Evolutionary conservation across 64 coral and sea anemone species (phyloP).

Genomic region (Montipora foliosa): DNA sequence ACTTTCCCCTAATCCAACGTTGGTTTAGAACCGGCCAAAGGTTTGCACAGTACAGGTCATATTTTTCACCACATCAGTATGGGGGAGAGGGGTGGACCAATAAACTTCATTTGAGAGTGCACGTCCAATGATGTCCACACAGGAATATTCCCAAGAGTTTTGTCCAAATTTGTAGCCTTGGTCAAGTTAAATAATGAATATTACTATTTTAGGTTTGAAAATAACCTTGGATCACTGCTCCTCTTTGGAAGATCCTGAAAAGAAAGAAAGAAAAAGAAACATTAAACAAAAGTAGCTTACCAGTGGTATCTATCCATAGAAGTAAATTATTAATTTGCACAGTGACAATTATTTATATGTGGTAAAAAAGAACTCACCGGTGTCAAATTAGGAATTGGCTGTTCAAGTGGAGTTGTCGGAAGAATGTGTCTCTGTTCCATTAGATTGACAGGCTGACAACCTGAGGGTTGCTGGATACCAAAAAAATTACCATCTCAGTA

Average conservation of each 20-base stretch:
- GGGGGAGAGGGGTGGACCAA: no score
- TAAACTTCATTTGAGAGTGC: background rate
- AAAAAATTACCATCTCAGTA: no score
- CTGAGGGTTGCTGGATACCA: slow-evolving; percentile 52
- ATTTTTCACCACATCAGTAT: background rate
- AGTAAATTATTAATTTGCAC: no score
- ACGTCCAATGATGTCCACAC: no score
- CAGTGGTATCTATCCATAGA: no score
- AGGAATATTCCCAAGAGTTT: background rate
- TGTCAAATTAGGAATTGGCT: slow-evolving; percentile 63
- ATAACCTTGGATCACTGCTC: slow-evolving; percentile 86
- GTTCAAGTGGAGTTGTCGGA: slow-evolving; percentile 76
- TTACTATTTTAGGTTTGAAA: background rate
- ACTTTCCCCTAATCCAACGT: no score
- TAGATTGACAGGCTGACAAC: slow-evolving; percentile 80
- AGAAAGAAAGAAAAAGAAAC: background rate
- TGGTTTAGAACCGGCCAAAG: no score
- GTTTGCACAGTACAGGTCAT: no score
- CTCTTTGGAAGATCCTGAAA: slow-evolving; percentile 93
- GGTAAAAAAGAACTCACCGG: slow-evolving; percentile 40
- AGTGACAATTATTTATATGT: no score
- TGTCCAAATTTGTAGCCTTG: no score
- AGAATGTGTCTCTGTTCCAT: slow-evolving; percentile 88
- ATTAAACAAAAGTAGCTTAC: no score
- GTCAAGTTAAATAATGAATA: slow-evolving; percentile 11